Percentiles rank a stretch among this genome's conserved stretches.
phyloP scores from a whole-genome alignment of 1,140 invertebrate genomes.

The Sitophilus oryzae region DNA sequence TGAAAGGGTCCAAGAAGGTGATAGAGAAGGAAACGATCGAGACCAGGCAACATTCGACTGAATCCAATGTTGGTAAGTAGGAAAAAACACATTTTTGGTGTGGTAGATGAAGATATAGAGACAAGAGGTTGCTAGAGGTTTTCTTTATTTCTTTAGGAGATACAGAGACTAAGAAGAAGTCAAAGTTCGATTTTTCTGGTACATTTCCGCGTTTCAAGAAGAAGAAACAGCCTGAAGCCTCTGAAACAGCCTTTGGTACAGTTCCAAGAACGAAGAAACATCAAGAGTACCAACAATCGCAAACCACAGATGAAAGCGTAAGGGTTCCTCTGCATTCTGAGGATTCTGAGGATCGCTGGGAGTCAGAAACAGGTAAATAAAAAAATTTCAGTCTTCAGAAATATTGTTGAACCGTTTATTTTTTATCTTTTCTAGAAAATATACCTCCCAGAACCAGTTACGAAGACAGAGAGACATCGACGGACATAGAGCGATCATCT shows the following conservation, averaged over 20 bases:
- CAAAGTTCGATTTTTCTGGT: constrained; percentile 55
- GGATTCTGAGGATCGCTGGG: constrained; percentile 31
- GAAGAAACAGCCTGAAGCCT: constrained; percentile 45
- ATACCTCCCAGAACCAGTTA: background rate
- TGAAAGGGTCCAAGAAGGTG: constrained; percentile 27
- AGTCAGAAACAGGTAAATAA: constrained; percentile 3
- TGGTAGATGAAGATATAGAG: no score
- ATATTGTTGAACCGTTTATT: no score
- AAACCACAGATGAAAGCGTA: constrained; percentile 15
- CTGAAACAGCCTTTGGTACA: constrained; percentile 47
- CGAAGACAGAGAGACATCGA: constrained; percentile 12
- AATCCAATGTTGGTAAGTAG: constrained; percentile 43
- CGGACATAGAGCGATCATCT: constrained; percentile 19
- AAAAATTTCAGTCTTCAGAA: no score
- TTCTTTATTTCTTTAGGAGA: constrained; percentile 12
- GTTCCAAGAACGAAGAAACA: constrained; percentile 46
- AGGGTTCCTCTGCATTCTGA: constrained; percentile 38
- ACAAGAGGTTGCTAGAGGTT: no score
- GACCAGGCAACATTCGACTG: constrained; percentile 44
- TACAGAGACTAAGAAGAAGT: constrained; percentile 49
- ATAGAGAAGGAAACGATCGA: constrained; percentile 33
- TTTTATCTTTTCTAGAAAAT: constrained; percentile 7
- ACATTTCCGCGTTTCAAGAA: constrained; percentile 68
- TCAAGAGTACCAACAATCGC: constrained; percentile 11
- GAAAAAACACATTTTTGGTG: background rate